Base-by-base conservation (phyloP, 1,140 invertebrate species). In the Thrips palmi region DNA sequence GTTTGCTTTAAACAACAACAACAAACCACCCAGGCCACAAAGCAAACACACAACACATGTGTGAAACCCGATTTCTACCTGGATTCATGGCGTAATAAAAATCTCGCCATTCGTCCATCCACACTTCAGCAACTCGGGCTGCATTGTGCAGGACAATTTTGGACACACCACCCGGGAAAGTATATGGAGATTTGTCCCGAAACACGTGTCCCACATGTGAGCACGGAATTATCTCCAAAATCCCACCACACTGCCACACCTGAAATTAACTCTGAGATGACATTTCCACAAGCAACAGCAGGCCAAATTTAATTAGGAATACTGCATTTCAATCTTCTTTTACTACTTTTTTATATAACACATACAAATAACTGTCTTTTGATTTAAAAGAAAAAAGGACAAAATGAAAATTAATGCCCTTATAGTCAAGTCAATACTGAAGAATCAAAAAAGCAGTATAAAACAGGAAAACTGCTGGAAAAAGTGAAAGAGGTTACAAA, bases 11-110 rank as follows among this genome's bases (percentile, higher is more conserved):
- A n/a, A n/a, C n/a, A n/a, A n/a, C n/a, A n/a, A n/a, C n/a, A n/a
- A 22, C 15, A 8, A 33, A 36, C 15, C 33, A 10, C 29, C 28
- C 17, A 39, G 10, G 22, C 18, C 14, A 30, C 12, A 19, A 37
- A 24, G 8, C 10, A 11, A 37, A 25, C 7, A 37, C 11, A 15
- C 18, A n/a, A 22, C 24, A 33, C n/a, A n/a, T n/a, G n/a, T n/a
- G 15, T 17, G 17, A n/a, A 23, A 33, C 25, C 20, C 32, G n/a
- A n/a, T n/a, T 31, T 51, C 46, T 79, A 93, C 87, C 86, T 86
- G 88, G 85, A 63, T 89, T 93, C 76, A 93, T 92, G 61, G 83
- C 79, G 74, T 89, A 94, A 77, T 93, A 96, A 74, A 94, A 94
- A 64, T 92, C 79, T 63, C 84, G 79, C 87, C 89, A 96, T 64